A percentile compares a stretch with the other conserved stretches of the same genome.
Evolutionary conservation across 2,888 invertebrate species (phyloP).

Genomic region (Napeogenes sylphis): DNA sequence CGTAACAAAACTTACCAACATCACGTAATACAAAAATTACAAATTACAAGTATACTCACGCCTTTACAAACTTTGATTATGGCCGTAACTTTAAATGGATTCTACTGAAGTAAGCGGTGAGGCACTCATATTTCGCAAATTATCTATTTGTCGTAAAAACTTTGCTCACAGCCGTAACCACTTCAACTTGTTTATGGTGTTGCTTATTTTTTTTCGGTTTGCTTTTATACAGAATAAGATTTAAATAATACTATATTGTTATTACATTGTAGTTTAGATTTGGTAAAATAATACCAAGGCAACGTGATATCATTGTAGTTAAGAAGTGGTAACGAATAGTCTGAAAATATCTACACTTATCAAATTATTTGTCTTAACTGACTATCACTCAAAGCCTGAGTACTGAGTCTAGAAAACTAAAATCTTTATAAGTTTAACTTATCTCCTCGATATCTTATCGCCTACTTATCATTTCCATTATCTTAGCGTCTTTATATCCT

Average conservation of each 20-base stretch:
- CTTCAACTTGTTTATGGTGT: constrained; percentile 1
- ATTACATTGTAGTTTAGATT: too few relatives aligned
- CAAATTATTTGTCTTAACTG: too few relatives aligned
- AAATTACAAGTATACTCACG: constrained; percentile 5
- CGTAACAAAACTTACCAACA: neutral
- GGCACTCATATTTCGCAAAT: constrained; percentile 28
- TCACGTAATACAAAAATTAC: neutral
- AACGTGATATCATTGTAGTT: too few relatives aligned
- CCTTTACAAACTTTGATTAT: constrained; percentile 1
- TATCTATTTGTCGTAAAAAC: constrained; percentile 29
- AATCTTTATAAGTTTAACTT: too few relatives aligned
- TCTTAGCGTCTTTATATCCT: too few relatives aligned
- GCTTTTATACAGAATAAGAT: neutral
- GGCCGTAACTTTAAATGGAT: constrained; percentile 27
- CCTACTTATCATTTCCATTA: too few relatives aligned
- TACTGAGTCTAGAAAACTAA: too few relatives aligned
- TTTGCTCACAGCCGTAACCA: constrained; percentile 12
- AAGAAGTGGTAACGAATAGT: too few relatives aligned
- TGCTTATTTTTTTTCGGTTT: neutral
- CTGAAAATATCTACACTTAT: too few relatives aligned
- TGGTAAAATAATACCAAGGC: too few relatives aligned
- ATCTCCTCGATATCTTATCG: too few relatives aligned
- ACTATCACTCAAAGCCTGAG: too few relatives aligned
- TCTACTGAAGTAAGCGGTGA: constrained; percentile 23
- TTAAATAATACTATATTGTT: neutral